phyloP scores from a whole-genome alignment of 2,888 invertebrate genomes.

The Gnatocerus cornutus region DNA sequence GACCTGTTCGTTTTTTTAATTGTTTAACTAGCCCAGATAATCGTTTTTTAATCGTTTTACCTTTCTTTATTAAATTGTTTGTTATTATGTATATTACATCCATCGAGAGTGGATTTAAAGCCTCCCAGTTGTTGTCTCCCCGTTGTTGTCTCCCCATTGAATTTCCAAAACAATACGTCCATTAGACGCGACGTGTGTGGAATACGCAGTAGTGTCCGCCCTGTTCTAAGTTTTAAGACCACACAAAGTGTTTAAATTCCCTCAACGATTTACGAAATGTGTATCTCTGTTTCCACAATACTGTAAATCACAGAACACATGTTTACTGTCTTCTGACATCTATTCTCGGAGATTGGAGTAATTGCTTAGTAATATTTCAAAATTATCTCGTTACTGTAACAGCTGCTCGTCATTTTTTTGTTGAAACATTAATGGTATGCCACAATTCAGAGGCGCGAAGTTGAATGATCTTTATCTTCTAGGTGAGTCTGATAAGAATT shows the following conservation, averaged over 20 bases:
- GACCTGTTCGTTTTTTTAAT: background rate
- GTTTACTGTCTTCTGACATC: constrained; percentile 42
- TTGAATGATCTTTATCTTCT: constrained; percentile 5
- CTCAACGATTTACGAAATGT: constrained; percentile 31
- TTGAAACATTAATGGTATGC: background rate
- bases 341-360: constrained; percentile 48
- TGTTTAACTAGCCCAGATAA: constrained; percentile 2
- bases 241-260: constrained; percentile 52
- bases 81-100: constrained; percentile 14
- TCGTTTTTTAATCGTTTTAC: constrained; percentile 18
- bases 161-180: constrained; percentile 49
- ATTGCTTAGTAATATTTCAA: constrained; percentile 58
- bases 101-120: background rate
- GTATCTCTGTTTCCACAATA: constrained; percentile 51
- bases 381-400: constrained; percentile 40
- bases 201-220: constrained; percentile 52
- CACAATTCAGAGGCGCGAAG: background rate
- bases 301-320: constrained; percentile 57
- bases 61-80: constrained; percentile 1
- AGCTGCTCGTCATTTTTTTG: constrained; percentile 37
- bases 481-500: background rate
- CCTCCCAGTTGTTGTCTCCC: background rate
- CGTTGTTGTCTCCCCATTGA: constrained; percentile 26
- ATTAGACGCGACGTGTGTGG: constrained; percentile 50
- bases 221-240: constrained; percentile 50